These are phyloP conservation scores for Macropodus opercularis DNA, from an alignment of 2,797 vertebrate genomes.

Conservation along the genomic window DNA sequence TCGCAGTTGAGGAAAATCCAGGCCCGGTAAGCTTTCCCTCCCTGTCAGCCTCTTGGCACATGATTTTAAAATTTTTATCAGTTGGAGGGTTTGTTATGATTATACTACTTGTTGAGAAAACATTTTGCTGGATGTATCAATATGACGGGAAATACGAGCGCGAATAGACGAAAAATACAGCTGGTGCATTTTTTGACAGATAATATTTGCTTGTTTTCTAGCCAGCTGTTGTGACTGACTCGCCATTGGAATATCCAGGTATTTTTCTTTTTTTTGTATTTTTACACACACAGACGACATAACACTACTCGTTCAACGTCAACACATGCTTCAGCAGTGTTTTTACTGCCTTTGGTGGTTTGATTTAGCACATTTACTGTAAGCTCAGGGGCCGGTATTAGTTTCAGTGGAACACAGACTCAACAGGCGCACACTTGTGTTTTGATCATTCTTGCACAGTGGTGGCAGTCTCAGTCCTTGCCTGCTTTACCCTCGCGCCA, in stretches of 20 bases:
- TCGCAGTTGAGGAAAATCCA: constrained; percentile 75
- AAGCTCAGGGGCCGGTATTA: constrained; percentile 25
- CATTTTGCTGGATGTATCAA: constrained; percentile 49
- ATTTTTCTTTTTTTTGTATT: constrained; percentile 45
- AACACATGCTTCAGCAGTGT: constrained; percentile 11
- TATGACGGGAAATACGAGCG: constrained; percentile 24
- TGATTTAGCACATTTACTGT: constrained; percentile 44
- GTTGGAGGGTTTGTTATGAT: constrained; percentile 63
- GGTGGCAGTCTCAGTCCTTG: constrained; percentile 31
- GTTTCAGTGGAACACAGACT: constrained; percentile 39
- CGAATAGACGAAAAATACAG: constrained; percentile 32
- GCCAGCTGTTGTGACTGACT: constrained; percentile 76
- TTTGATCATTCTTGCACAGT: constrained; percentile 38
- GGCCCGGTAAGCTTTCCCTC: constrained; percentile 71
- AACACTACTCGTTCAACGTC: constrained; percentile 13
- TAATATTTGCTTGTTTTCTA: constrained; percentile 68
- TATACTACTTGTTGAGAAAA: constrained; percentile 61
- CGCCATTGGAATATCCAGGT: constrained; percentile 76
- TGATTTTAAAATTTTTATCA: constrained; percentile 70
- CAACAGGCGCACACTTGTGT: constrained; percentile 35
- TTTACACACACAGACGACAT: constrained; percentile 12
- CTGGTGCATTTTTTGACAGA: constrained; percentile 7
- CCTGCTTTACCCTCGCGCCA: constrained; percentile 39
- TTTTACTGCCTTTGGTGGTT: constrained; percentile 27
- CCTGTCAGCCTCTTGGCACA: constrained; percentile 44